Conservation (phyloP, 2,113 vertebrate genomes). For the Microcebus griseorufus region DNA sequence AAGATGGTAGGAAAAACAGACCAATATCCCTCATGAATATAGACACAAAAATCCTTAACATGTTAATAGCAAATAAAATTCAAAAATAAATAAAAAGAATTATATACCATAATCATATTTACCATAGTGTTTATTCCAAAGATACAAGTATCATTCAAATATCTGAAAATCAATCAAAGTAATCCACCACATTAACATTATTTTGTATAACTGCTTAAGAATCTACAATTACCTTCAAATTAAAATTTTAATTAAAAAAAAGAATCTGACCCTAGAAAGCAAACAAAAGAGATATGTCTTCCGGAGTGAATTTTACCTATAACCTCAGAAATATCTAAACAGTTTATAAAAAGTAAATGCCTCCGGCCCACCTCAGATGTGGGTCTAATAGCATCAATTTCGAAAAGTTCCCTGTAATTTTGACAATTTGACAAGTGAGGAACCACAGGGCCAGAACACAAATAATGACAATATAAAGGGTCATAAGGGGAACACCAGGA, state of each 20-base stretch:
- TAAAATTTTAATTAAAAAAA: not conserved
- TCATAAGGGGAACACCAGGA: not conserved
- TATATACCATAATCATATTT: not conserved
- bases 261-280: not conserved
- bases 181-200: not conserved
- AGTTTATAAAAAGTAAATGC: not conserved
- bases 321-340: not conserved
- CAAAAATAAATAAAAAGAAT: not conserved
- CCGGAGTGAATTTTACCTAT: not conserved
- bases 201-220: not conserved
- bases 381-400: not conserved
- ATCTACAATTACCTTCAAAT: not conserved
- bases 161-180: not conserved
- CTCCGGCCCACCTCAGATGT: not conserved
- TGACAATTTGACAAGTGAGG: not conserved
- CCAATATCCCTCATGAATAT: not conserved
- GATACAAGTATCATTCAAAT: not conserved
- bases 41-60: not conserved
- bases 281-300: not conserved
- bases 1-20: not conserved
- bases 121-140: not conserved
- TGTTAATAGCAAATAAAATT: conserved; percentile 27
- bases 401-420: not conserved
- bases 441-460: not conserved
- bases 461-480: not conserved